Conservation (phyloP, 2,888 invertebrate species). For the Euphydryas editha region DNA sequence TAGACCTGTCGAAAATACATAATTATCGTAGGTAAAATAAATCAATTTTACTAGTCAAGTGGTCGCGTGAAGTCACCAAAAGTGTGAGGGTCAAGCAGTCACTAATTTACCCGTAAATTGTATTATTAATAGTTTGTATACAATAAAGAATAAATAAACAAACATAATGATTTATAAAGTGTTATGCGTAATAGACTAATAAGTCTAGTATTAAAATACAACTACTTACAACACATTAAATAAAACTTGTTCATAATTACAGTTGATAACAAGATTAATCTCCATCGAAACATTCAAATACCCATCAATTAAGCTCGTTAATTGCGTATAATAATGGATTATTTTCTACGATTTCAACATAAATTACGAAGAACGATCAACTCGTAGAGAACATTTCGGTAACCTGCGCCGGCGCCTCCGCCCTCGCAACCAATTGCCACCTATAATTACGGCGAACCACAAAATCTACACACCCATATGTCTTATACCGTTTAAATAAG, state of each 20-base stretch:
- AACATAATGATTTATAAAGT: not conserved
- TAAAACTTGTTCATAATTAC: not conserved
- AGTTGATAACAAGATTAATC: not conserved
- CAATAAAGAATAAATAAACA: not conserved
- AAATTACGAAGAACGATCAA: not conserved
- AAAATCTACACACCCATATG: conserved; percentile 10
- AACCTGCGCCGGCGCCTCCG: conserved; percentile 38
- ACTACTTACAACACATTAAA: too few relatives aligned
- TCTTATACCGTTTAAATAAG: conserved; percentile 12
- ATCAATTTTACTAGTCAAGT: too few relatives aligned
- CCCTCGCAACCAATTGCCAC: conserved; percentile 20
- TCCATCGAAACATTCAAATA: not conserved
- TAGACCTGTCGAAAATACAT: too few relatives aligned
- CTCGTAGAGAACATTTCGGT: not conserved
- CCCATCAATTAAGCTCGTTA: not conserved
- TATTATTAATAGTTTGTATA: too few relatives aligned
- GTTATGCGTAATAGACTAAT: not conserved
- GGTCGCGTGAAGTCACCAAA: too few relatives aligned
- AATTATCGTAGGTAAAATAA: too few relatives aligned
- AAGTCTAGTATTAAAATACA: too few relatives aligned
- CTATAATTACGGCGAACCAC: conserved; percentile 15
- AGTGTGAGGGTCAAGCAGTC: too few relatives aligned
- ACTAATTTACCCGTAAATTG: too few relatives aligned
- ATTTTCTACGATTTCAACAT: conserved; percentile 2
- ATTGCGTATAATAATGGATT: not conserved